Percentiles rank a stretch among this genome's conserved stretches.
Conservation (phyloP, 2,797 vertebrate genomes). For the Molossus alvarezi region DNA sequence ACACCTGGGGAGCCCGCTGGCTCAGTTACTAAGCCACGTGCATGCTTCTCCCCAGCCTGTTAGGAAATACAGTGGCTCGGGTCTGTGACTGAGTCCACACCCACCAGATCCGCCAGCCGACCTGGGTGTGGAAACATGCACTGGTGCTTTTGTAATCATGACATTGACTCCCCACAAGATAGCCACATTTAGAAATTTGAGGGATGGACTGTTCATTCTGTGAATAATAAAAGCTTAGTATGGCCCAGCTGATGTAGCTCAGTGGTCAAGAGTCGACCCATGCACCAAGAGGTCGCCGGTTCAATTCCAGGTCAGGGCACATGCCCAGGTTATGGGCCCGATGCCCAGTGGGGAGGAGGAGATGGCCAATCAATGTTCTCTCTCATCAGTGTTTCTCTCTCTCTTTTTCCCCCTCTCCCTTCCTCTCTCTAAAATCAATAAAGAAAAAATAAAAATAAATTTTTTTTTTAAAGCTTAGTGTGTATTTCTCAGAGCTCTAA, state of each 20-base stretch:
- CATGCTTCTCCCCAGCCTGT: neutral
- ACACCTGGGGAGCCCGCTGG: neutral
- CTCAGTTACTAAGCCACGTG: neutral
- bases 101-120: neutral
- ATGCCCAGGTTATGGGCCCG: too few relatives aligned
- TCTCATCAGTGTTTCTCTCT: too few relatives aligned
- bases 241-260: neutral
- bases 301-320: too few relatives aligned
- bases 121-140: neutral
- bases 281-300: too few relatives aligned
- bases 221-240: slow-evolving; percentile 56
- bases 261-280: too few relatives aligned
- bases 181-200: slow-evolving; percentile 2
- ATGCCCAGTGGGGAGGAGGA: too few relatives aligned
- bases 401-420: too few relatives aligned
- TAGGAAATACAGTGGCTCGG: neutral
- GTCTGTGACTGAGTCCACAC: neutral
- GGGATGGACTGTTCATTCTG: neutral
- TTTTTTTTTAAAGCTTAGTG: slow-evolving; percentile 21
- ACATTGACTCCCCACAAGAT: neutral
- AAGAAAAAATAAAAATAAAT: too few relatives aligned
- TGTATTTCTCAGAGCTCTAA: slow-evolving; percentile 36
- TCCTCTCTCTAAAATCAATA: too few relatives aligned
- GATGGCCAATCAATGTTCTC: too few relatives aligned
- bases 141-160: neutral